Evolutionary conservation across 1,140 invertebrate genomes (phyloP).

Genomic region (Drosophila quadrilineata): DNA sequence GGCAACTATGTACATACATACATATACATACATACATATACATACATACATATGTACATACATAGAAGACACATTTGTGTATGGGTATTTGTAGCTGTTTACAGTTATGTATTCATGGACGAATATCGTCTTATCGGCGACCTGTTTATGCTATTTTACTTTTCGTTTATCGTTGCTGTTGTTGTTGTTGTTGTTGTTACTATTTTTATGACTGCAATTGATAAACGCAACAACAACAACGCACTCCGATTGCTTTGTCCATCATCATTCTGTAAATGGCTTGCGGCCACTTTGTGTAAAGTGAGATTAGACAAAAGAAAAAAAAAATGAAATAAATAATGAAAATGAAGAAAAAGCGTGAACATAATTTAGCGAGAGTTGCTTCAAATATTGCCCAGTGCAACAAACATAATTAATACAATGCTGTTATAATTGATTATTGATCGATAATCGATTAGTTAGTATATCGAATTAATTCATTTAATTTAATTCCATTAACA

Average conservation of each 20-base stretch:
- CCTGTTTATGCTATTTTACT: constrained; percentile 54
- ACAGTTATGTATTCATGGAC: constrained; percentile 22
- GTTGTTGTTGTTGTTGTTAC: constrained; percentile 35
- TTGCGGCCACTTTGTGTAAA: constrained; percentile 24
- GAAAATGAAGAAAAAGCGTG: too few relatives aligned
- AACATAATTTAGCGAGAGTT: constrained; percentile 15
- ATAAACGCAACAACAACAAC: constrained; percentile 49
- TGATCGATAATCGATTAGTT: too few relatives aligned
- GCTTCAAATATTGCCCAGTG: not conserved
- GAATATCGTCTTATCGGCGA: constrained; percentile 55
- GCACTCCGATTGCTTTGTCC: constrained; percentile 22
- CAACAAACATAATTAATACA: too few relatives aligned
- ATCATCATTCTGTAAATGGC: constrained; percentile 30
- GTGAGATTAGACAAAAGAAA: constrained; percentile 27
- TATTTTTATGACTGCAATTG: constrained; percentile 20
- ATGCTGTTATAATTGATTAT: too few relatives aligned
- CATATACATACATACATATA: not conserved
- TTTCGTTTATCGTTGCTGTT: too few relatives aligned
- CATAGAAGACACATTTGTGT: not conserved
- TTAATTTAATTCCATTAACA: too few relatives aligned
- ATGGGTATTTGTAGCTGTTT: not conserved
- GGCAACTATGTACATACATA: not conserved
- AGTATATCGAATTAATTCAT: too few relatives aligned
- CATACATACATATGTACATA: not conserved
- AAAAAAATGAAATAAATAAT: too few relatives aligned